These are phyloP conservation scores for Ischnura elegans DNA, from an alignment of 2,888 invertebrate genomes.

Conservation along the genomic window DNA sequence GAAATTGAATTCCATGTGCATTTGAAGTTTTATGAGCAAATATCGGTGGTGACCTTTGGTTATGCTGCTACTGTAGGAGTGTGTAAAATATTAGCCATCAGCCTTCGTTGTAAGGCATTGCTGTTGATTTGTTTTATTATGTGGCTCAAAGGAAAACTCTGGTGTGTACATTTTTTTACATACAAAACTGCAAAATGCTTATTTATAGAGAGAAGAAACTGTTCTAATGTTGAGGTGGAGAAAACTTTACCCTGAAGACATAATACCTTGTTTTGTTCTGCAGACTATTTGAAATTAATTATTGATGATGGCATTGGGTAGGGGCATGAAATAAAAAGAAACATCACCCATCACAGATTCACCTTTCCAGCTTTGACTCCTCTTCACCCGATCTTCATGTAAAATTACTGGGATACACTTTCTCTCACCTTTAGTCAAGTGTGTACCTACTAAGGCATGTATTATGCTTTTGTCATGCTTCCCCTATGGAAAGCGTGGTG, in stretches of 20 bases:
- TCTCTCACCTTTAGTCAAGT: no score
- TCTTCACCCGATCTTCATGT: background rate
- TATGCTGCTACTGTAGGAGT: conserved; percentile 18
- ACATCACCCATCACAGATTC: conserved; percentile 46
- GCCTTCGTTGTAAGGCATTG: background rate
- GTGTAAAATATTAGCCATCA: conserved; percentile 32
- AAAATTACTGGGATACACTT: no score
- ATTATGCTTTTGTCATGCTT: no score
- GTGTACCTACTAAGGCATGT: no score
- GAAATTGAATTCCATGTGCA: conserved; percentile 59
- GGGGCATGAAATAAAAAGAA: conserved; percentile 59
- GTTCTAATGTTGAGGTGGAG: conserved; percentile 50
- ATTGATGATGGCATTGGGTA: conserved; percentile 44
- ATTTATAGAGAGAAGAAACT: conserved; percentile 46
- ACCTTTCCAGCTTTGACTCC: conserved; percentile 11
- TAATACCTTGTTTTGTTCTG: conserved; percentile 53
- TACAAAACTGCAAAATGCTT: conserved; percentile 38
- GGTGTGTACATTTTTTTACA: conserved; percentile 60
- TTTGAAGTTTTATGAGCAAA: conserved; percentile 39
- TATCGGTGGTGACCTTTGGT: conserved; percentile 31
- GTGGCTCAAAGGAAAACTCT: conserved; percentile 53
- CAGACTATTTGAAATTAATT: conserved; percentile 7
- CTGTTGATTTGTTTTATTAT: conserved; percentile 1
- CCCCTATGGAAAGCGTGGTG: no score
- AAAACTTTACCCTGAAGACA: conserved; percentile 46